Conservation (phyloP, 2,888 invertebrate species). For the Gerris lacustris region DNA sequence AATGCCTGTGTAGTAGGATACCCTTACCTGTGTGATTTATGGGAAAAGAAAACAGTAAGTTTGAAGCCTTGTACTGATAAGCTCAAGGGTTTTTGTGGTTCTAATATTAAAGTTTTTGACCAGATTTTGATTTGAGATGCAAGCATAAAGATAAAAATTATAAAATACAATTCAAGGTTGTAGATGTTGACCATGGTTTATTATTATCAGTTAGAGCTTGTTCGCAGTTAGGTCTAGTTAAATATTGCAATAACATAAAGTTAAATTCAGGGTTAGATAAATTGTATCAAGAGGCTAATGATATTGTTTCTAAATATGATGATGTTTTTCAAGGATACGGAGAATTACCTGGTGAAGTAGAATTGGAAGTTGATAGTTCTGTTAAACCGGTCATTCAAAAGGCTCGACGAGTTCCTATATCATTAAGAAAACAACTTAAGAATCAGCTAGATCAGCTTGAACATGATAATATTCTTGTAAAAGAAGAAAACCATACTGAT, state of each 20-base stretch:
- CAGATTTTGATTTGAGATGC: neutral
- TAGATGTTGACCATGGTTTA: slow-evolving; percentile 3
- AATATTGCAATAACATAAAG: neutral
- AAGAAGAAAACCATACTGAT: slow-evolving; percentile 3
- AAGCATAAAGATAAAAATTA: neutral
- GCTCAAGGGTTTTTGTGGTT: neutral
- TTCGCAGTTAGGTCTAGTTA: neutral
- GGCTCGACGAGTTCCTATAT: neutral
- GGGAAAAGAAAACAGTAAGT: neutral
- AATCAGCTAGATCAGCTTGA: neutral
- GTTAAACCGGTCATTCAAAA: neutral
- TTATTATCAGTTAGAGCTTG: neutral
- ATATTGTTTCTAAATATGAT: neutral
- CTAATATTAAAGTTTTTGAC: neutral
- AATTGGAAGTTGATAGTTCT: neutral
- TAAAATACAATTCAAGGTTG: neutral
- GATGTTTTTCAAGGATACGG: slow-evolving; percentile 1
- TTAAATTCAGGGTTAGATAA: neutral
- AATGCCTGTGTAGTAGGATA: neutral
- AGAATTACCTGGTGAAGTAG: neutral
- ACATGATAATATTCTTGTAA: neutral
- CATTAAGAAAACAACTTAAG: neutral
- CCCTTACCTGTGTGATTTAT: neutral
- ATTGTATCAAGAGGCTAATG: neutral
- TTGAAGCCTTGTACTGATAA: neutral